Percentiles rank a stretch among this genome's conserved stretches.
Evolutionary conservation across 2,888 invertebrate genomes (phyloP).

Genomic region (Hydriomena furcata): DNA sequence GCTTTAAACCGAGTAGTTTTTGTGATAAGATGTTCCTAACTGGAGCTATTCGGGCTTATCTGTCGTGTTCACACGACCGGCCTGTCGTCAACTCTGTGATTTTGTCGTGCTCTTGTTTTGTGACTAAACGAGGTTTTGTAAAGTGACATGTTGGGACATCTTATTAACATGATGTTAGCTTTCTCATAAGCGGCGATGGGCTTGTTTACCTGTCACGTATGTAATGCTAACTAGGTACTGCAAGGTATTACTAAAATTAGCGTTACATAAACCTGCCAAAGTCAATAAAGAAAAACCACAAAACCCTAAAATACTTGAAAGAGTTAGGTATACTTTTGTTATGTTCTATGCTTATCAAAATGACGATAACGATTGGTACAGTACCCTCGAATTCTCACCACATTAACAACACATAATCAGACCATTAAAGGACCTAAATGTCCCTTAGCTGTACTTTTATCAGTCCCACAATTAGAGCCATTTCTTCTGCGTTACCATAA

Average conservation of each 20-base stretch:
- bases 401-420: slow-evolving; percentile 31
- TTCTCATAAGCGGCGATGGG: too few relatives aligned
- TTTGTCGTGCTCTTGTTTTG: slow-evolving; percentile 1
- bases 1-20: slow-evolving; percentile 38
- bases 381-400: slow-evolving; percentile 14
- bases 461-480: slow-evolving; percentile 36
- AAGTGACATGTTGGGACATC: not conserved
- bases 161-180: too few relatives aligned
- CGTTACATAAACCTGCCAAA: too few relatives aligned
- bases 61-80: slow-evolving; percentile 63
- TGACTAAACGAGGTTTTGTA: slow-evolving; percentile 2
- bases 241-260: too few relatives aligned
- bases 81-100: slow-evolving; percentile 16
- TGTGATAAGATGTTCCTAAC: slow-evolving; percentile 45
- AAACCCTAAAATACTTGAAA: too few relatives aligned
- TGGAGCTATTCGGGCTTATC: slow-evolving; percentile 50
- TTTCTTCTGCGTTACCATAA: slow-evolving; percentile 56
- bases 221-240: too few relatives aligned
- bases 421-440: slow-evolving; percentile 31
- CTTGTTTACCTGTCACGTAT: too few relatives aligned
- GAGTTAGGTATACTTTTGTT: too few relatives aligned
- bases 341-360: not conserved
- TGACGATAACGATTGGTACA: not conserved
- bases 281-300: too few relatives aligned
- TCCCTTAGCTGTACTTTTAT: slow-evolving; percentile 30